Evolutionary conservation across 2,113 vertebrate genomes (phyloP).

Genomic region (Prolemur simus): DNA sequence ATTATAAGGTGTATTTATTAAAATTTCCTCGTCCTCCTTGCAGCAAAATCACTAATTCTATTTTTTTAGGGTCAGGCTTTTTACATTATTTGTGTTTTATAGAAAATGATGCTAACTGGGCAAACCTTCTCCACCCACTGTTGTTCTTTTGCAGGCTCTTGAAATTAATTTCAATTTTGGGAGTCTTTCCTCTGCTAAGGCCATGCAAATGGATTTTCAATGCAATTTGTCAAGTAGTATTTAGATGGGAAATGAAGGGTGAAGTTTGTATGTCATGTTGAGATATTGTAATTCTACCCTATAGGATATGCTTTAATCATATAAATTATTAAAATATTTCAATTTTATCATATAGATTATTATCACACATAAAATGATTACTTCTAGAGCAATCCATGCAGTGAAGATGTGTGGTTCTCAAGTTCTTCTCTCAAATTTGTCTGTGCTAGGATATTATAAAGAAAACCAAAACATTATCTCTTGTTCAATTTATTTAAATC

Average conservation of each 20-base stretch:
- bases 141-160: background rate
- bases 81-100: background rate
- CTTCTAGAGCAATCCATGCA: background rate
- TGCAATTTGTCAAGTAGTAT: background rate
- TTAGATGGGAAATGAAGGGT: background rate
- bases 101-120: background rate
- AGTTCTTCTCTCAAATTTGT: background rate
- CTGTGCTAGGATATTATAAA: background rate
- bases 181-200: background rate
- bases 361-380: background rate
- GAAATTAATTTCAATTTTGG: background rate
- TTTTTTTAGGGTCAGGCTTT: background rate
- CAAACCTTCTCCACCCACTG: background rate
- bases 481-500: background rate
- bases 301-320: background rate
- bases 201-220: background rate
- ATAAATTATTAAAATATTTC: slow-evolving; percentile 11
- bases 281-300: background rate
- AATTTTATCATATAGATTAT: background rate
- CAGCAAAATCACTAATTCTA: background rate
- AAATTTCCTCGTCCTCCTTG: background rate
- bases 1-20: background rate
- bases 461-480: background rate
- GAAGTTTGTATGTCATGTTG: background rate
- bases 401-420: background rate